These are phyloP conservation scores for Alentia gelatinosa DNA, from an alignment of 2,888 invertebrate genomes.

Conservation along the genomic window DNA sequence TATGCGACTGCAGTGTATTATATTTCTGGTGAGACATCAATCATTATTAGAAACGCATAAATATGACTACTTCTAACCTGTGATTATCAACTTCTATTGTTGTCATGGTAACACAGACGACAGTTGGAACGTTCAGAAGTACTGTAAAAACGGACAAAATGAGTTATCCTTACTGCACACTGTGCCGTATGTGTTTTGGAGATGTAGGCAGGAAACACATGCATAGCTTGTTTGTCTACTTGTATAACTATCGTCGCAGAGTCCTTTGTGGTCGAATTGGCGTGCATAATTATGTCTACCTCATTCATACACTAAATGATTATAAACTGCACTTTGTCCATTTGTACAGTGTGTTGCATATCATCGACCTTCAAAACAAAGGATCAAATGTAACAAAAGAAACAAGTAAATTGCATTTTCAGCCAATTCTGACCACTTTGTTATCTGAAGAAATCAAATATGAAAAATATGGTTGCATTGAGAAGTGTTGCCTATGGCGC, in stretches of 20 bases:
- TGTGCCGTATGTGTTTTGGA: not conserved
- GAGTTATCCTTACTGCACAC: not conserved
- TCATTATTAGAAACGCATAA: not conserved
- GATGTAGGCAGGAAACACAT: not conserved
- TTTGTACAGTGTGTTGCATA: conserved; percentile 16
- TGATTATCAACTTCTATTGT: not conserved
- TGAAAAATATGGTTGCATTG: no score
- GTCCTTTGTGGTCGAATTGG: not conserved
- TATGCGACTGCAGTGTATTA: not conserved
- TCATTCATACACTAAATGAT: not conserved
- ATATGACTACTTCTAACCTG: not conserved
- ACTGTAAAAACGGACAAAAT: not conserved
- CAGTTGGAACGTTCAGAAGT: no score
- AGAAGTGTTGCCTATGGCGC: no score
- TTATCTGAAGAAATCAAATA: no score
- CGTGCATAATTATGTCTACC: conserved; percentile 13
- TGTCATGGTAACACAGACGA: not conserved
- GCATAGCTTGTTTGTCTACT: not conserved
- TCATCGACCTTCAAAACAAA: not conserved
- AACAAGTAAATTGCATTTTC: no score
- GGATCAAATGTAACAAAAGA: not conserved
- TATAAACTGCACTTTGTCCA: not conserved
- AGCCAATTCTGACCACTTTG: no score
- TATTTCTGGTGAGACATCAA: not conserved
- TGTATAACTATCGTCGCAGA: not conserved